Evolutionary conservation across 2,888 invertebrate genomes (phyloP).

Genomic region (Elysia crispata): DNA sequence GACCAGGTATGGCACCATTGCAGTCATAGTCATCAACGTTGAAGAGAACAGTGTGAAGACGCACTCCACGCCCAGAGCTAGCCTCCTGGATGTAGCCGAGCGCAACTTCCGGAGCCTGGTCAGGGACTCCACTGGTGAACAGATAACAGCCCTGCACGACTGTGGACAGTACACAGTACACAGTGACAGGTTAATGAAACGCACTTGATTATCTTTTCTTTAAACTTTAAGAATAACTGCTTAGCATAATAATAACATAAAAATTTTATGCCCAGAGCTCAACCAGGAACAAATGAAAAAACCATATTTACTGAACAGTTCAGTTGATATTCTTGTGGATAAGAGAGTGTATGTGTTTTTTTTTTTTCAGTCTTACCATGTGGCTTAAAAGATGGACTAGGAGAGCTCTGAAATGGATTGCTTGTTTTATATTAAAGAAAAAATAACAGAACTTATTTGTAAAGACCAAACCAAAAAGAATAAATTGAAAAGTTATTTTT

Average conservation of each 20-base stretch:
- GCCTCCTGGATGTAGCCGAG: slow-evolving; percentile 73
- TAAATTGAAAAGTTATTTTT: no score
- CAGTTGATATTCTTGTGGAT: no score
- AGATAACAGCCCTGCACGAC: slow-evolving; percentile 77
- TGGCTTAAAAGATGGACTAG: no score
- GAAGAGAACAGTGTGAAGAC: slow-evolving; percentile 75
- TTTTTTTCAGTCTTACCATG: no score
- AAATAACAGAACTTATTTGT: no score
- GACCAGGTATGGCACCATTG: slow-evolving; percentile 75
- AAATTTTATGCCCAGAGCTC: neutral
- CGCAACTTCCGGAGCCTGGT: slow-evolving; percentile 73
- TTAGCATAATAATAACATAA: neutral
- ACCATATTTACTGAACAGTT: no score
- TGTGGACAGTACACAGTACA: slow-evolving; percentile 49
- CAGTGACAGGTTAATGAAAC: no score
- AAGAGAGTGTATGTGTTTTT: no score
- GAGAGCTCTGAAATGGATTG: no score
- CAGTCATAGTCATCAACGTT: slow-evolving; percentile 77
- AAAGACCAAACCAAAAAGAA: no score
- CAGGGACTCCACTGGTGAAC: slow-evolving; percentile 77
- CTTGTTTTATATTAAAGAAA: no score
- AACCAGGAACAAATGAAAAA: no score
- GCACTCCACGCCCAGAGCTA: slow-evolving; percentile 65
- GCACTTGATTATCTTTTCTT: neutral
- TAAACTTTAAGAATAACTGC: neutral